A percentile compares a stretch with the other conserved stretches of the same genome.
phyloP scores from a whole-genome alignment of 2,888 invertebrate genomes.

The Drosophila yooni region DNA sequence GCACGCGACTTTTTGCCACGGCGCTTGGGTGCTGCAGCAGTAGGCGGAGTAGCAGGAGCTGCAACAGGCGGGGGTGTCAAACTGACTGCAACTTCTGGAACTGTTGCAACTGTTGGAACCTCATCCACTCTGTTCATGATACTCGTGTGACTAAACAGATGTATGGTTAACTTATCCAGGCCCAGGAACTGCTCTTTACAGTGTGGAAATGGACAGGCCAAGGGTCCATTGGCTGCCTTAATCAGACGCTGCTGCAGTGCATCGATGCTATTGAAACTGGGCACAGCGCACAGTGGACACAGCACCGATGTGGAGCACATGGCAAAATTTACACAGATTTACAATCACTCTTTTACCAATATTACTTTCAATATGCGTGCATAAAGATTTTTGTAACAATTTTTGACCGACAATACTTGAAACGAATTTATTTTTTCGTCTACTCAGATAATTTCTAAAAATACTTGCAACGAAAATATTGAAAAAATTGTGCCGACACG shows the following conservation, averaged over 20 bases:
- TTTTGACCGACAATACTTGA: conserved; percentile 52
- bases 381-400: conserved; percentile 37
- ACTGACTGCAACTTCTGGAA: conserved; percentile 11
- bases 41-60: conserved; percentile 6
- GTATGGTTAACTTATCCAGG: conserved; percentile 93
- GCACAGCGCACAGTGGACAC: conserved; percentile 91
- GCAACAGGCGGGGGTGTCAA: not conserved
- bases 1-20: conserved; percentile 56
- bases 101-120: conserved; percentile 7
- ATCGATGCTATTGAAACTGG: conserved; percentile 90
- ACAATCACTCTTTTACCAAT: not conserved
- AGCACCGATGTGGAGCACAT: conserved; percentile 87
- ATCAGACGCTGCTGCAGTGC: conserved; percentile 90
- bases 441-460: conserved; percentile 71
- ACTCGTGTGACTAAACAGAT: conserved; percentile 90
- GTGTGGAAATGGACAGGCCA: conserved; percentile 89
- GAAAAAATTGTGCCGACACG: conserved; percentile 64
- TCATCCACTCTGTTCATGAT: conserved; percentile 56
- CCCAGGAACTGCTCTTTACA: conserved; percentile 91
- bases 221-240: conserved; percentile 90
- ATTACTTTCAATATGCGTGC: conserved; percentile 8
- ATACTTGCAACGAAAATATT: conserved; percentile 72
- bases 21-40: conserved; percentile 37
- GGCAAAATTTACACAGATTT: not conserved
- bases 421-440: conserved; percentile 30